phyloP scores from a whole-genome alignment of 2,888 invertebrate genomes.

The Phytoseiulus persimilis region DNA sequence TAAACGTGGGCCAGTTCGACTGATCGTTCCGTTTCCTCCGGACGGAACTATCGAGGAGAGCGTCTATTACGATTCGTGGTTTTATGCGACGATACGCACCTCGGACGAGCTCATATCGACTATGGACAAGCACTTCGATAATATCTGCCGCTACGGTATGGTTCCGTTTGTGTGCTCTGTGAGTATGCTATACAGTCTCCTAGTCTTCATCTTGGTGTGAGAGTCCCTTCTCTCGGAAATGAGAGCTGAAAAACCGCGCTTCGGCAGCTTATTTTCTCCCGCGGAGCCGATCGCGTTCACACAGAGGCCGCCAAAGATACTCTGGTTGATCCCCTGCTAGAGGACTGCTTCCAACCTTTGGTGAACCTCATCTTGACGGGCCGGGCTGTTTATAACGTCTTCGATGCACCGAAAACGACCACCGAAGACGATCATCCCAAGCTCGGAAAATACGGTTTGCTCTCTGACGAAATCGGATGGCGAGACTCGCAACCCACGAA shows the following conservation, averaged over 20 bases:
- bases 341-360: slow-evolving; percentile 48
- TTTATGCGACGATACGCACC: neutral
- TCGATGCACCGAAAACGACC: slow-evolving; percentile 48
- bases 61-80: slow-evolving; percentile 8
- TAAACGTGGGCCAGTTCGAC: neutral
- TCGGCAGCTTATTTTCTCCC: neutral
- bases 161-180: slow-evolving; percentile 26
- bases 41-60: slow-evolving; percentile 19
- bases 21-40: slow-evolving; percentile 9
- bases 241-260: too few relatives aligned
- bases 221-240: neutral
- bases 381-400: slow-evolving; percentile 53
- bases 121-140: slow-evolving; percentile 11
- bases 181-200: neutral
- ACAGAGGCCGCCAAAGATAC: slow-evolving; percentile 24
- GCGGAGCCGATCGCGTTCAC: slow-evolving; percentile 17
- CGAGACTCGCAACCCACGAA: too few relatives aligned
- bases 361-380: slow-evolving; percentile 54
- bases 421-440: slow-evolving; percentile 33
- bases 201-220: too few relatives aligned
- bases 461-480: neutral
- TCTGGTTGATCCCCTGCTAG: slow-evolving; percentile 42
- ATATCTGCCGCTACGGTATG: slow-evolving; percentile 32
- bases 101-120: neutral
- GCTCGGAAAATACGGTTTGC: neutral